phyloP scores from a whole-genome alignment of 2,797 vertebrate species.

The Rallus crepitans region DNA sequence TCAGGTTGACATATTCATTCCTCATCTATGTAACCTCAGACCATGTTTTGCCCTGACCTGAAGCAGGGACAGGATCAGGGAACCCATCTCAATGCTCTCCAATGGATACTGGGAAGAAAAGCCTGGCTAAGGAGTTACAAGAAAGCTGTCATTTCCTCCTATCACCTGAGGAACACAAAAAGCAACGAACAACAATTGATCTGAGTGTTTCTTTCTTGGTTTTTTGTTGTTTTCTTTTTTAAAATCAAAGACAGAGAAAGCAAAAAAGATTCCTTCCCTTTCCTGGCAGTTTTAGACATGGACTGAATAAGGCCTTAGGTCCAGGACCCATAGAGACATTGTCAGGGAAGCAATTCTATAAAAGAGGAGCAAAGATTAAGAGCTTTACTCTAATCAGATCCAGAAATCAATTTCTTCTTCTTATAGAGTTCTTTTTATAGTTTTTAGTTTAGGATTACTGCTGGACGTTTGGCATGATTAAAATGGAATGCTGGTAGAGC shows the following conservation, averaged over 20 bases:
- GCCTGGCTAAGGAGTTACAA: not conserved
- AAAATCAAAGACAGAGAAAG: not conserved
- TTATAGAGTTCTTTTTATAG: not conserved
- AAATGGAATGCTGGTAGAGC: no score
- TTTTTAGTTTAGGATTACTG: no score
- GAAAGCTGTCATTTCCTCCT: not conserved
- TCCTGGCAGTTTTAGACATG: not conserved
- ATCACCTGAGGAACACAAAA: not conserved
- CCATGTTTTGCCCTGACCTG: not conserved
- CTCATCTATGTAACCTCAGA: fast-evolving
- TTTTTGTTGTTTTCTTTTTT: not conserved
- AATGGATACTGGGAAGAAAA: not conserved
- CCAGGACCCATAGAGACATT: not conserved
- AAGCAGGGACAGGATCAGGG: not conserved
- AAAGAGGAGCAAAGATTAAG: conserved; percentile 42
- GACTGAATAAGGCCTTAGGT: not conserved
- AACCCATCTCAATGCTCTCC: not conserved
- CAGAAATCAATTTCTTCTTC: conserved; percentile 42
- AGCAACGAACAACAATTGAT: not conserved
- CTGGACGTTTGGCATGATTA: no score
- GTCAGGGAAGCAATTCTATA: not conserved
- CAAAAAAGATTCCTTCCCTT: not conserved
- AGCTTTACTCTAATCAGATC: conserved; percentile 5
- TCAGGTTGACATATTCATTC: fast-evolving
- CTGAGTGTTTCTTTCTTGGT: not conserved